Evolutionary conservation across 2,113 vertebrate species (phyloP).

Genomic region (Herpailurus yagouaroundi): DNA sequence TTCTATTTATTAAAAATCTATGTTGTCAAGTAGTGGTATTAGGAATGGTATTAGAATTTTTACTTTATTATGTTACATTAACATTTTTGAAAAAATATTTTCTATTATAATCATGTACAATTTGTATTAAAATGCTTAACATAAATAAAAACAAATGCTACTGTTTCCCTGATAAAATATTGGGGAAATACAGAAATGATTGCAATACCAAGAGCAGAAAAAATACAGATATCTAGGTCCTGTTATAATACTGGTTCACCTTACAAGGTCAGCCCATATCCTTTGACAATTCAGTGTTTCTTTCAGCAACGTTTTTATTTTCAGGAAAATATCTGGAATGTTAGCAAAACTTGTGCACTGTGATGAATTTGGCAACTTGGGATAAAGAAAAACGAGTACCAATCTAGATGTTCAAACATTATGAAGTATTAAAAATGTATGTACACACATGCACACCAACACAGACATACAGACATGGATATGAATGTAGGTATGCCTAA

Average conservation of each 20-base stretch:
- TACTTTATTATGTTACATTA: background rate
- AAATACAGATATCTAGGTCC: background rate
- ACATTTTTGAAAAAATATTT: background rate
- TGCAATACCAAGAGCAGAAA: background rate
- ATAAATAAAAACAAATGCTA: background rate
- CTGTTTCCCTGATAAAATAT: background rate
- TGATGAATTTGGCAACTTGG: background rate
- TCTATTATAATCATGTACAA: background rate
- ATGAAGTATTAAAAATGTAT: background rate
- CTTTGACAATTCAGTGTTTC: background rate
- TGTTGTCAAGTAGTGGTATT: background rate
- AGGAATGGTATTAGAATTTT: background rate
- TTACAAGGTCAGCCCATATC: background rate
- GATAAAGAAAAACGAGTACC: background rate
- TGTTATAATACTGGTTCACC: background rate
- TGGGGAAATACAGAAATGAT: background rate
- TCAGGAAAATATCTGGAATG: slow-evolving; percentile 17
- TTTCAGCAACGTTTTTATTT: background rate
- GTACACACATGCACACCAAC: background rate
- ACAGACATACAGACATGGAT: background rate
- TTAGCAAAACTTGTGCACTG: background rate
- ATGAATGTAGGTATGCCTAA: background rate
- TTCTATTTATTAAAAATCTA: slow-evolving; percentile 13
- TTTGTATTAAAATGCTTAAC: background rate
- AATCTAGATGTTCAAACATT: background rate